phyloP scores from a whole-genome alignment of 2,888 invertebrate genomes.

The Anarsia innoxiella region DNA sequence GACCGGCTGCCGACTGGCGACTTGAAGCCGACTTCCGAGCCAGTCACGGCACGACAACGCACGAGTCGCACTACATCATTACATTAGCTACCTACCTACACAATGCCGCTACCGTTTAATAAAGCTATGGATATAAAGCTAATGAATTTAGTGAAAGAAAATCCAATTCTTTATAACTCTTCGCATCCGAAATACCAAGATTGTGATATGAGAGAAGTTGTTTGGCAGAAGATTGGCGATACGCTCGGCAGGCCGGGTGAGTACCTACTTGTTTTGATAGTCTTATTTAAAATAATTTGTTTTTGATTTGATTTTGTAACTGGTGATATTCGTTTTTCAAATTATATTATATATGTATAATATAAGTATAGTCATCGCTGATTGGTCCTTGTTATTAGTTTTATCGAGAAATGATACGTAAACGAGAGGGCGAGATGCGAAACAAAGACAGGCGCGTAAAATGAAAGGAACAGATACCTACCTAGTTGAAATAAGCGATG shows the following conservation, averaged over 20 bases:
- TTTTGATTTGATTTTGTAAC: too few species aligned
- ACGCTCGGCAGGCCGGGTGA: slow-evolving; percentile 48
- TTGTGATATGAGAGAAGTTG: slow-evolving; percentile 47
- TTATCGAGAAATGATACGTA: too few species aligned
- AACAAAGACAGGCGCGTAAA: too few species aligned
- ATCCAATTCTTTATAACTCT: slow-evolving; percentile 29
- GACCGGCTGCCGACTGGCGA: too few species aligned
- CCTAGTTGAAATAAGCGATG: too few species aligned
- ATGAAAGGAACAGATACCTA: too few species aligned
- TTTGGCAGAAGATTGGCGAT: slow-evolving; percentile 64
- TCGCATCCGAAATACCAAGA: slow-evolving; percentile 50
- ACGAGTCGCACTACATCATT: background rate
- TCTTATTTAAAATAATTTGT: too few species aligned
- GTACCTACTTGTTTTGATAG: slow-evolving; percentile 22
- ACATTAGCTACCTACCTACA: background rate
- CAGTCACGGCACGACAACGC: background rate
- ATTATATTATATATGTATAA: too few species aligned
- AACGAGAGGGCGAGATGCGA: too few species aligned
- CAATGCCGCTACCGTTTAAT: slow-evolving; percentile 56
- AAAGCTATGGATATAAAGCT: slow-evolving; percentile 19
- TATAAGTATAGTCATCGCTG: too few species aligned
- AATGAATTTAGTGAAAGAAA: slow-evolving; percentile 1
- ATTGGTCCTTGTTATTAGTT: too few species aligned
- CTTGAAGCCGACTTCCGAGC: background rate
- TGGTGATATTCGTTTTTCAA: too few species aligned